Evolutionary conservation across 2,113 vertebrate genomes (phyloP), one percentile per base, ranked within the genome.

Genomic region (Perognathus longimembris): DNA sequence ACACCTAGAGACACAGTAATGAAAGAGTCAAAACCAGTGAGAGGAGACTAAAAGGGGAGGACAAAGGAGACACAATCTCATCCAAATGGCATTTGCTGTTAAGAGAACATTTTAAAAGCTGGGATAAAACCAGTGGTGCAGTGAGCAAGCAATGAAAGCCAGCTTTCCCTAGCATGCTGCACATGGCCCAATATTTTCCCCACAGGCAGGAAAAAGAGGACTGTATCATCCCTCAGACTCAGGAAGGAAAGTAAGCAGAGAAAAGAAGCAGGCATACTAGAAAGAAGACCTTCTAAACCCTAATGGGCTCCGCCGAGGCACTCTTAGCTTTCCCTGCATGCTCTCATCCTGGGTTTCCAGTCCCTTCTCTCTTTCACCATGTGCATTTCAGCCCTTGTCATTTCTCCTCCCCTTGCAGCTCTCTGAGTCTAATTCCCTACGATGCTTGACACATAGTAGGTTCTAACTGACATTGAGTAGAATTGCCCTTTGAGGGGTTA

Each of bases 91-190:
- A 87, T 91, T 81, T 94, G 45, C 77, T 6, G 1, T 80, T 90
- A 85, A 92, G 90, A 92, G 69, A 81, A 87, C 67, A 91, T 79
- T 96, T 95, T 64, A 1, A 1, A 95, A 85, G 69, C 77, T 57
- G 20, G 81, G 54, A 91, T 96, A 89, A 96, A 96, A 90, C 64
- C 78, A 94, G 74, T 64, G 63, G 82, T 88, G 50, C 78, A 75
- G 50, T 30, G 40, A 93, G 45, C 34, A 30, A 74, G 57, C 50
- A 74, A 85, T 78, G 94, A 93, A 89, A 94, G 20, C 69, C 63
- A 81, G 32, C 14, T 73, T 34, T 94, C 57, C 69, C 63, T 88
- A 20, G 42, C 32, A n/a, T 50, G 40, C 77, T 87, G 69, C 94
- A 94, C 64, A 82, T 9, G 82, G 63, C 64, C 26, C 21, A 34